Base-by-base conservation (phyloP, 2,797 vertebrate species). In the Acridotheres tristis region DNA sequence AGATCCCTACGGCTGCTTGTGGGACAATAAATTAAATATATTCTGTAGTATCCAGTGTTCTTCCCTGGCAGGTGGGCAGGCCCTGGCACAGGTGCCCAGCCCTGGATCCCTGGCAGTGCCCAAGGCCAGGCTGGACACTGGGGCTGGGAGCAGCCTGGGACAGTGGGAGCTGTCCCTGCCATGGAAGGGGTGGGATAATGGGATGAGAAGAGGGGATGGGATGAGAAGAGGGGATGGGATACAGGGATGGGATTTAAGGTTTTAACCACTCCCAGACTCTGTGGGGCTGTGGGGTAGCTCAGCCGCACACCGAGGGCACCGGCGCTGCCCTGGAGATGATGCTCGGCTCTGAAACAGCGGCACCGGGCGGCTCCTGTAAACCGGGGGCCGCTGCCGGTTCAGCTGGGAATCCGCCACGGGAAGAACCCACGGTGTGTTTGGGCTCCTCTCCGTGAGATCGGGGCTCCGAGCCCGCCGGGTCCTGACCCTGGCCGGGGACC, bases 1-100 rank as follows among this genome's bases (percentile, higher is more conserved):
- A 6, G n/a, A 27, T 2, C 0, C 0, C 5, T 2, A 9, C 0
- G 0, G 30, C 57, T 36, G 47, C 58, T 22, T 11, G n/a, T 7
- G 16, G 10, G 10, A 5, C 9, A 4, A 1, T 2, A 16, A 47
- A 48, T 22, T 9, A 8, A 42, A 22, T 16, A 26, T 10, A 4
- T 26, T 32, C 57, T 10, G 9, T 3, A 25, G 14, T 22, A 13
- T 5, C 47, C 20, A 13, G 5, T 4, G 12, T 54, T 48, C 25
- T 8, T 5, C 36, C 26, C 38, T 27, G 71, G 0, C 6, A 58
- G 26, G 30, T 1, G 57, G 25, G 0, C 0, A 48, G 21, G 26
- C 14, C 14, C 48, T 36, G 74, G 66, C 57, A 21, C 50, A 42
- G 59, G 15, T 50, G 15, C 48, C 8, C 80, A 50, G 65, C 36